These are phyloP conservation scores for Cyaniris semiargus DNA, from an alignment of 2,888 invertebrate genomes.

Conservation along the genomic window DNA sequence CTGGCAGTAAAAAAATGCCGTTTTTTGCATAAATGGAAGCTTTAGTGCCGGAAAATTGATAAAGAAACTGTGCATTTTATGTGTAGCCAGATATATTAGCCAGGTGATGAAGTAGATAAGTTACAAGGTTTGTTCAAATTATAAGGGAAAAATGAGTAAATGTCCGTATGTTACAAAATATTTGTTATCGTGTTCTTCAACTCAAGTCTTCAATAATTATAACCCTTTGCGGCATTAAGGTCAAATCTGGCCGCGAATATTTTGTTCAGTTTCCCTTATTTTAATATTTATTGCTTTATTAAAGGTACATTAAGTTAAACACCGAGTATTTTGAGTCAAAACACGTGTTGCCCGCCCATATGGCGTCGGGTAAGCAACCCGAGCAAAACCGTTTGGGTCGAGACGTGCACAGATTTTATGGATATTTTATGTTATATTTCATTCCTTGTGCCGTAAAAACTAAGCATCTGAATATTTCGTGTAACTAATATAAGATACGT, in stretches of 20 bases:
- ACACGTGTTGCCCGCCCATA: constrained; percentile 26
- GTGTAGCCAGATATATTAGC: too few relatives aligned
- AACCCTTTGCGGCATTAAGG: not conserved
- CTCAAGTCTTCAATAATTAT: too few relatives aligned
- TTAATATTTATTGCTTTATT: constrained; percentile 22
- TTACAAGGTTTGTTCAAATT: too few relatives aligned
- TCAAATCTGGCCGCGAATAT: not conserved
- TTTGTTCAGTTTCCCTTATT: not conserved
- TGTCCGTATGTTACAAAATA: too few relatives aligned
- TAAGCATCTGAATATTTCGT: not conserved
- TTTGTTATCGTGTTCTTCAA: too few relatives aligned
- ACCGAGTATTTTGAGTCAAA: constrained; percentile 15
- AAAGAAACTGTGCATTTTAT: too few relatives aligned
- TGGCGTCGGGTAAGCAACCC: constrained; percentile 25
- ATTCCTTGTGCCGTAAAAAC: not conserved
- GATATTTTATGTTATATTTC: constrained; percentile 12
- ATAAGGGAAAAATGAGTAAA: too few relatives aligned
- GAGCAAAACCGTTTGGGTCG: constrained; percentile 26
- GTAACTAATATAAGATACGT: not conserved
- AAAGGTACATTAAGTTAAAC: constrained; percentile 24
- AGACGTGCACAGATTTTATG: constrained; percentile 28
- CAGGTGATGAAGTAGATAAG: too few relatives aligned
- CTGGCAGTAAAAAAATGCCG: too few relatives aligned
- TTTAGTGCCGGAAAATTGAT: too few relatives aligned
- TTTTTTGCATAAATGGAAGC: too few relatives aligned